Conservation (phyloP, 2,113 vertebrate species). For the Hoplias malabaricus region DNA sequence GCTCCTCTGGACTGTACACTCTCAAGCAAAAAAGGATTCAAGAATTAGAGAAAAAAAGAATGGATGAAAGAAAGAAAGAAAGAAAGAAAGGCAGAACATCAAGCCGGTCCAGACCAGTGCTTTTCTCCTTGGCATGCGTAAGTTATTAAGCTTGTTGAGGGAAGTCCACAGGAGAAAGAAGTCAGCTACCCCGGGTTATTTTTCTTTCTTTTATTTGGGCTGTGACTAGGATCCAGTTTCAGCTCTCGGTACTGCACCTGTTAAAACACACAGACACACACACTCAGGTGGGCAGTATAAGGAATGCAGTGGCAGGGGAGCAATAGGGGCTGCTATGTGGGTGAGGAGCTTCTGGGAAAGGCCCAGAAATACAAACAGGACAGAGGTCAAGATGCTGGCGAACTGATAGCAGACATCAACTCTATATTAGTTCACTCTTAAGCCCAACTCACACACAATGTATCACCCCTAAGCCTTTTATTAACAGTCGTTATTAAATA, state of each 20-base stretch:
- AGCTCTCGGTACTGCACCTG: constrained; percentile 97
- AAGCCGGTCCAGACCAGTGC: constrained; percentile 62
- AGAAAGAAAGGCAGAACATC: constrained; percentile 57
- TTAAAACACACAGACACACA: constrained; percentile 87
- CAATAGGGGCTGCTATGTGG: constrained; percentile 58
- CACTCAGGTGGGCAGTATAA: constrained; percentile 50
- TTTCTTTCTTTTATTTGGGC: constrained; percentile 97
- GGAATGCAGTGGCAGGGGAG: constrained; percentile 59
- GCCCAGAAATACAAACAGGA: constrained; percentile 72
- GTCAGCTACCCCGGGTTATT: constrained; percentile 86
- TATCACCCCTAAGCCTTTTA: neutral
- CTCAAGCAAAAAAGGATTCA: constrained; percentile 28
- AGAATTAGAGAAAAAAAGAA: constrained; percentile 19
- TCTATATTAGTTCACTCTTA: neutral
- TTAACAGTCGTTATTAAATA: neutral
- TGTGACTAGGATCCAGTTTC: constrained; percentile 92
- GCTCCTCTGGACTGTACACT: constrained; percentile 67
- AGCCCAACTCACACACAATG: neutral
- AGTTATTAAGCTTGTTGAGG: constrained; percentile 50
- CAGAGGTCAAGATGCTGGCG: constrained; percentile 24
- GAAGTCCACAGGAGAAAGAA: constrained; percentile 65
- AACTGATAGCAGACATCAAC: neutral
- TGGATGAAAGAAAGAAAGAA: constrained; percentile 64
- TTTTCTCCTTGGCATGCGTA: constrained; percentile 73
- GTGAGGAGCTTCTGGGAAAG: constrained; percentile 62